Percentiles rank a stretch among this genome's conserved stretches.
phyloP scores from a whole-genome alignment of 2,888 invertebrate species.

The Ephialtes manifestator region DNA sequence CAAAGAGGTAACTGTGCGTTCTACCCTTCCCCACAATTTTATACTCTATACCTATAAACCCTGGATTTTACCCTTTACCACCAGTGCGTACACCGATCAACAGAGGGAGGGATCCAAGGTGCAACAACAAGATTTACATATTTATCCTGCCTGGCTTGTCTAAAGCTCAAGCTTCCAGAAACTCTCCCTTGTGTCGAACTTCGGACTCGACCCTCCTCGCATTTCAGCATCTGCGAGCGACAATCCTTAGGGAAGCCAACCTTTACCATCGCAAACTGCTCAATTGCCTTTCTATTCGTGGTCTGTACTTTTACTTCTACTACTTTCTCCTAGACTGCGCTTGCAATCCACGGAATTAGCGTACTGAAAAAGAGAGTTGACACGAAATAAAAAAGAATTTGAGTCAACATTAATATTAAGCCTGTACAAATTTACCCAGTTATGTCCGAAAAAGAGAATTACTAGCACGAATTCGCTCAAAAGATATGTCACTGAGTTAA shows the following conservation, averaged over 20 bases:
- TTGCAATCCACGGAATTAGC: constrained; percentile 69
- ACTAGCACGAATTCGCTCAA: too few relatives aligned
- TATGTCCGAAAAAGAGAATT: too few relatives aligned
- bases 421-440: too few relatives aligned
- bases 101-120: constrained; percentile 74
- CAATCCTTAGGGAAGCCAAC: constrained; percentile 32
- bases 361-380: constrained; percentile 27
- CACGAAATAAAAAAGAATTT: too few relatives aligned
- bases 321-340: constrained; percentile 73
- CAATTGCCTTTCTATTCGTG: constrained; percentile 16
- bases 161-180: constrained; percentile 61
- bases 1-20: constrained; percentile 73
- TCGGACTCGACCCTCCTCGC: constrained; percentile 62
- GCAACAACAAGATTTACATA: constrained; percentile 83
- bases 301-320: not conserved
- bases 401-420: too few relatives aligned
- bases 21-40: constrained; percentile 57
- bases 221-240: constrained; percentile 56
- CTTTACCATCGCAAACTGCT: constrained; percentile 40
- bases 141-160: constrained; percentile 76
- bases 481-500: too few relatives aligned
- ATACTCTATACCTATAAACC: not conserved
- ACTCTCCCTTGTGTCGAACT: constrained; percentile 53
- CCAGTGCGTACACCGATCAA: constrained; percentile 68
- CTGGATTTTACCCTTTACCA: constrained; percentile 32